Conservation (phyloP, 2,888 invertebrate genomes). For the Xestia rhomboidea region DNA sequence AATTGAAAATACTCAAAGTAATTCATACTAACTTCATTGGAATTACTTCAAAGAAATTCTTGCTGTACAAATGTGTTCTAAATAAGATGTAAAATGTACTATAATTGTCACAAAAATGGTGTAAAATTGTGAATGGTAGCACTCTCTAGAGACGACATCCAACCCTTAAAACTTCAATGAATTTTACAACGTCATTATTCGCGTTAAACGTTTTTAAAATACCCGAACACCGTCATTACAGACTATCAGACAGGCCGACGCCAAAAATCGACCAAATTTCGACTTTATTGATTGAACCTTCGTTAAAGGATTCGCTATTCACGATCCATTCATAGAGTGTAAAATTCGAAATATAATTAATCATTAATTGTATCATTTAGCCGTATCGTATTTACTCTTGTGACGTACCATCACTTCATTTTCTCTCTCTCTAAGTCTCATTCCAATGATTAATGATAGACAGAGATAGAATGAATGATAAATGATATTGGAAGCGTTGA, state of each 20-base stretch:
- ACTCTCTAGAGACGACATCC: conserved; percentile 63
- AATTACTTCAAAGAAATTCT: conserved; percentile 31
- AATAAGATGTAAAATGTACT: conserved; percentile 73
- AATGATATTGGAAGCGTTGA: conserved; percentile 85
- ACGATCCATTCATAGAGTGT: conserved; percentile 78
- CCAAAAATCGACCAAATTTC: conserved; percentile 66
- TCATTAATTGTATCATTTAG: conserved; percentile 89
- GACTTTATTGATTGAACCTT: conserved; percentile 59
- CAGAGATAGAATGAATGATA: conserved; percentile 82
- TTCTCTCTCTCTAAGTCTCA: conserved; percentile 90
- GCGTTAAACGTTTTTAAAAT: conserved; percentile 71
- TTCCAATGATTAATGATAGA: conserved; percentile 87
- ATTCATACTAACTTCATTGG: conserved; percentile 21
- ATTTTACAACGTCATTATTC: conserved; percentile 75
- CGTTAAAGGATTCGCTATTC: conserved; percentile 56
- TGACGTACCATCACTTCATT: conserved; percentile 86
- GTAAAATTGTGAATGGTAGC: conserved; percentile 78
- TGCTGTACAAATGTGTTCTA: conserved; percentile 51
- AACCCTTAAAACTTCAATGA: conserved; percentile 74
- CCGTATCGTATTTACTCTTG: conserved; percentile 84
- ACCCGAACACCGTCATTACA: conserved; percentile 67
- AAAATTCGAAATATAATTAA: conserved; percentile 85
- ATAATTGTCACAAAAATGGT: conserved; percentile 75
- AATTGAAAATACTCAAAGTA: conserved; percentile 10
- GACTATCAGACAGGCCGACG: conserved; percentile 80